Evolutionary conservation across 1,140 invertebrate genomes (phyloP).

Genomic region (Pogonognathellus flavescens): DNA sequence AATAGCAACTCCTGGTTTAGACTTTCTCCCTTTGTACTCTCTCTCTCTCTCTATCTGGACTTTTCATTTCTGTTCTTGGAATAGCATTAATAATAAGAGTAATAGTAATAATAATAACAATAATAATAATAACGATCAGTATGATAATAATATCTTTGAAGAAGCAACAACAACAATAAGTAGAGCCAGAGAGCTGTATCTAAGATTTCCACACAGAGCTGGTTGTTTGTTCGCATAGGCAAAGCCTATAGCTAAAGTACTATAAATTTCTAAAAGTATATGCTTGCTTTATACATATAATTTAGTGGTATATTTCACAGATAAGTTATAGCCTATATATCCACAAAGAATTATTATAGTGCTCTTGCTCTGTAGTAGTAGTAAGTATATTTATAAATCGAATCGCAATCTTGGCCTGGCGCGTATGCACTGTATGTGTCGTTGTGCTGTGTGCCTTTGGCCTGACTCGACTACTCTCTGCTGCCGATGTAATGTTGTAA

Average conservation of each 20-base stretch:
- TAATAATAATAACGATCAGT: slow-evolving; percentile 36
- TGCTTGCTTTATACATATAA: slow-evolving; percentile 5
- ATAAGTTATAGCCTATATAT: slow-evolving; percentile 43
- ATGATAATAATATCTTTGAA: slow-evolving; percentile 43
- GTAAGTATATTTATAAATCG: slow-evolving; percentile 39
- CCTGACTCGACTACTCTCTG: background rate
- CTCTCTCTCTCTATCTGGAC: background rate
- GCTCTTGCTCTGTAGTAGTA: background rate
- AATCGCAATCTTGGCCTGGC: background rate
- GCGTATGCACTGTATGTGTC: slow-evolving; percentile 13
- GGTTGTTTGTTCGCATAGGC: too few relatives aligned
- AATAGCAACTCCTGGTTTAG: background rate
- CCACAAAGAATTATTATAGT: slow-evolving; percentile 3
- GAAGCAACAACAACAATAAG: background rate
- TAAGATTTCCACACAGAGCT: too few relatives aligned
- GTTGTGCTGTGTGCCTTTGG: background rate
- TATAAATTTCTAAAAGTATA: slow-evolving; percentile 43
- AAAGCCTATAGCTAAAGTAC: slow-evolving; percentile 39
- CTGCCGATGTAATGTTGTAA: slow-evolving; percentile 53
- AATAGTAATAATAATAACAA: slow-evolving; percentile 11
- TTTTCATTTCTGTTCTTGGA: background rate
- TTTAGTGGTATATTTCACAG: slow-evolving; percentile 13
- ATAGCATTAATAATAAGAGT: slow-evolving; percentile 20
- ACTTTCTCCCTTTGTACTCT: slow-evolving; percentile 4
- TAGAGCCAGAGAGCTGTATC: background rate